These are phyloP conservation scores for Ascaphus truei DNA, from an alignment of 2,113 vertebrate species.

Conservation along the genomic window DNA sequence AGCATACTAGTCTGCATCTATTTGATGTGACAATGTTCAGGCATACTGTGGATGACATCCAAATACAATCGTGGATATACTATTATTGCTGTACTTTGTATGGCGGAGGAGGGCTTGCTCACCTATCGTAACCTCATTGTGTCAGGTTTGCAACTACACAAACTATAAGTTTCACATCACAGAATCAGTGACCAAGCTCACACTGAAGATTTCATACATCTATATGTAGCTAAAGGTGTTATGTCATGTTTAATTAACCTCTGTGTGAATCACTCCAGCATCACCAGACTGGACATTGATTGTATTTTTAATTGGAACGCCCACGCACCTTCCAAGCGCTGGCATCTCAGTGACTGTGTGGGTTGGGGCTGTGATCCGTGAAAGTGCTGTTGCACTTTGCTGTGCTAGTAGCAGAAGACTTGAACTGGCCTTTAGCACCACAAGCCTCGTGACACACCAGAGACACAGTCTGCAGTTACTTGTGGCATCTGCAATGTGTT, in stretches of 20 bases:
- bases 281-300: slow-evolving; percentile 12
- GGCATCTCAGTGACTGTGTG: background rate
- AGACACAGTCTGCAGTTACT: background rate
- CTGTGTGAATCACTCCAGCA: slow-evolving; percentile 2
- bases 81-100: no score
- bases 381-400: slow-evolving; percentile 21
- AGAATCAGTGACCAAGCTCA: no score
- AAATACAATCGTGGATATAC: no score
- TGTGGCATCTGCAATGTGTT: no score
- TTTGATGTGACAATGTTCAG: no score
- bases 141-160: no score
- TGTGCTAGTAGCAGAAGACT: background rate
- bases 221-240: background rate
- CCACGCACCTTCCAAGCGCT: background rate
- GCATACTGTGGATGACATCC: no score
- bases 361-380: slow-evolving; percentile 18
- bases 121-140: no score
- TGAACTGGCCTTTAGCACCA: background rate
- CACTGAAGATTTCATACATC: no score
- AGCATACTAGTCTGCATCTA: no score
- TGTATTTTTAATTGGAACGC: slow-evolving; percentile 14
- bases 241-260: slow-evolving; percentile 25
- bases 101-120: no score
- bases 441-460: background rate
- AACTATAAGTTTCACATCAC: no score